Conservation (phyloP, 2,888 invertebrate genomes). For the Andrena bicolor region DNA sequence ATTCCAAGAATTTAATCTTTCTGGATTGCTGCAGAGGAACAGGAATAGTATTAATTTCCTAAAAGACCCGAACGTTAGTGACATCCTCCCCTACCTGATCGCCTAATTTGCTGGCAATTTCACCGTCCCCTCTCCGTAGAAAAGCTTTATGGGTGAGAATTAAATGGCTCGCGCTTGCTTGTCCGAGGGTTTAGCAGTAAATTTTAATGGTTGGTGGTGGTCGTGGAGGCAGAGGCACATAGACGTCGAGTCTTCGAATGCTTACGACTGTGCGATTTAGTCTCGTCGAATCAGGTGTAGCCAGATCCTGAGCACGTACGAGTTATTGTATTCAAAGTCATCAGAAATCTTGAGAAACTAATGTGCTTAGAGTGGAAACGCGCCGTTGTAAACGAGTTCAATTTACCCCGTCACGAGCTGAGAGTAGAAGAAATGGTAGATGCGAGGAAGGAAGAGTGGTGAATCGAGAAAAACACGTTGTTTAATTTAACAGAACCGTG, state of each 20-base stretch:
- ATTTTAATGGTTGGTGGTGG: too few relatives aligned
- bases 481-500: conserved; percentile 22
- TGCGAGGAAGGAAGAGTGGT: not conserved
- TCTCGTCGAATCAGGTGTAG: not conserved
- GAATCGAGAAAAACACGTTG: not conserved
- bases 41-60: too few relatives aligned
- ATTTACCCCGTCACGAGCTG: conserved; percentile 6
- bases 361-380: conserved; percentile 47
- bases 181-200: not conserved
- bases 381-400: conserved; percentile 37
- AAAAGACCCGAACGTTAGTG: not conserved
- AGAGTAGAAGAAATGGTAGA: not conserved
- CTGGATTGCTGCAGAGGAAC: not conserved
- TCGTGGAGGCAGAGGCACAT: not conserved
- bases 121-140: not conserved
- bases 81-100: conserved; percentile 1
- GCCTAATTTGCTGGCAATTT: conserved; percentile 3
- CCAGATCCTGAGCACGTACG: not conserved
- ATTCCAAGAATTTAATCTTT: conserved; percentile 11
- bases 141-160: not conserved
- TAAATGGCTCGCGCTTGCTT: not conserved
- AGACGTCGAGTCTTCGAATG: not conserved
- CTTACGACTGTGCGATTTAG: not conserved
- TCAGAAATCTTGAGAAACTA: conserved; percentile 13
- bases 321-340: conserved; percentile 1